These are phyloP conservation scores for Bujurquina vittata DNA, from an alignment of 2,113 vertebrate species.

Conservation along the genomic window DNA sequence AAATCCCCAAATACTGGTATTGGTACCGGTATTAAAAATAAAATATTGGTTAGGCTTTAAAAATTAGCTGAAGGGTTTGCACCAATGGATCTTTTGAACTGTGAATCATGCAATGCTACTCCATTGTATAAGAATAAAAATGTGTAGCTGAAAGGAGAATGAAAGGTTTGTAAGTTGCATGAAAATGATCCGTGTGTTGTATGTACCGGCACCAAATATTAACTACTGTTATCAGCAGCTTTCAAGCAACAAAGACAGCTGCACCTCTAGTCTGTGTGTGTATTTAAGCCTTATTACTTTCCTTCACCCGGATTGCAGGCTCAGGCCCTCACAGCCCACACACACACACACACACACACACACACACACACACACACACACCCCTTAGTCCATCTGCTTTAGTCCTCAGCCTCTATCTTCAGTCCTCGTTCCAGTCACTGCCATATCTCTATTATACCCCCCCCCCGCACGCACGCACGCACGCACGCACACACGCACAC, in stretches of 20 bases:
- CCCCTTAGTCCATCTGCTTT: constrained; percentile 2
- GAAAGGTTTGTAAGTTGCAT: neutral
- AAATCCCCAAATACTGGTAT: neutral
- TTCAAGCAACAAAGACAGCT: neutral
- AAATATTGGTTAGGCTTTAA: neutral
- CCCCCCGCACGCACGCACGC: neutral
- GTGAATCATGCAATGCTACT: neutral
- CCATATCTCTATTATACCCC: constrained; percentile 34
- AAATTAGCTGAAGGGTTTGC: neutral
- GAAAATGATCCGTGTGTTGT: neutral
- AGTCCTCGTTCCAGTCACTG: constrained; percentile 29
- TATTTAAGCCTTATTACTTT: constrained; percentile 2
- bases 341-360: neutral
- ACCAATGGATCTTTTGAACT: neutral
- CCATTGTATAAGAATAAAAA: neutral
- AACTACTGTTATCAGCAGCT: neutral
- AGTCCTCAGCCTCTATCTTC: constrained; percentile 40
- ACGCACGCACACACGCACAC: too few relatives aligned
- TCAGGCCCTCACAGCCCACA: neutral
- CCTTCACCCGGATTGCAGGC: neutral
- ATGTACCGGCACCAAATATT: neutral
- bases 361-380: too few relatives aligned
- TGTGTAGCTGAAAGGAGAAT: neutral
- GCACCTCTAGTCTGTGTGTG: neutral
- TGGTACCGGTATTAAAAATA: neutral